A percentile compares a stretch with the other conserved stretches of the same genome.
phyloP scores from a whole-genome alignment of 2,113 vertebrate genomes.

The Zosterops hypoxanthus region DNA sequence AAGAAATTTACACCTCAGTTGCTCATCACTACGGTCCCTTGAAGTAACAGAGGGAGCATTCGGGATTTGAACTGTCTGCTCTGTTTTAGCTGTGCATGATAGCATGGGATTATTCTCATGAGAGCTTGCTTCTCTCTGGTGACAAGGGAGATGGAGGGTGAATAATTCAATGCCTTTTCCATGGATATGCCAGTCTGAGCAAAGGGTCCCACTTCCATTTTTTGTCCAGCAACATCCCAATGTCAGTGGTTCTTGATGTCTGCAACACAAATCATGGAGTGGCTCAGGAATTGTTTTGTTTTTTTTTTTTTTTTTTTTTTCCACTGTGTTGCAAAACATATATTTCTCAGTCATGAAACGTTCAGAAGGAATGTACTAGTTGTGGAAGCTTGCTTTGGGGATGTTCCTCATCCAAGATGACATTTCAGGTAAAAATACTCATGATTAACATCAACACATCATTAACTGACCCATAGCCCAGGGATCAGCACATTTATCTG shows the following conservation, averaged over 20 bases:
- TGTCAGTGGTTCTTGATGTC: neutral
- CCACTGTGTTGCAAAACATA: neutral
- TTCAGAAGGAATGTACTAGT: neutral
- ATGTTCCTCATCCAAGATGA: neutral
- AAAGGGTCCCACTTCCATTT: neutral
- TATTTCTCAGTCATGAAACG: neutral
- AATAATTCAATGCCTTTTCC: neutral
- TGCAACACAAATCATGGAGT: neutral
- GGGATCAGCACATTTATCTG: neutral
- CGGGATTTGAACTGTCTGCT: neutral
- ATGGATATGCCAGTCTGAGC: neutral
- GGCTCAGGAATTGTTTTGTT: neutral
- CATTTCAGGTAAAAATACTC: neutral
- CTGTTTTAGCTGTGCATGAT: neutral
- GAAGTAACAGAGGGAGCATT: neutral
- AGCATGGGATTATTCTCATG: neutral
- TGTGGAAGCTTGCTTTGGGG: neutral
- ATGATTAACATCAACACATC: neutral
- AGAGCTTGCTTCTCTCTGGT: neutral
- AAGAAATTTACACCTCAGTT: neutral
- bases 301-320: neutral
- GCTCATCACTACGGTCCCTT: neutral
- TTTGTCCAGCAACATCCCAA: rapidly evolving
- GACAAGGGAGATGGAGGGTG: neutral
- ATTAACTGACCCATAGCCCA: neutral